phyloP scores from a whole-genome alignment of 2,888 invertebrate species.

The Drosophila ustulata region DNA sequence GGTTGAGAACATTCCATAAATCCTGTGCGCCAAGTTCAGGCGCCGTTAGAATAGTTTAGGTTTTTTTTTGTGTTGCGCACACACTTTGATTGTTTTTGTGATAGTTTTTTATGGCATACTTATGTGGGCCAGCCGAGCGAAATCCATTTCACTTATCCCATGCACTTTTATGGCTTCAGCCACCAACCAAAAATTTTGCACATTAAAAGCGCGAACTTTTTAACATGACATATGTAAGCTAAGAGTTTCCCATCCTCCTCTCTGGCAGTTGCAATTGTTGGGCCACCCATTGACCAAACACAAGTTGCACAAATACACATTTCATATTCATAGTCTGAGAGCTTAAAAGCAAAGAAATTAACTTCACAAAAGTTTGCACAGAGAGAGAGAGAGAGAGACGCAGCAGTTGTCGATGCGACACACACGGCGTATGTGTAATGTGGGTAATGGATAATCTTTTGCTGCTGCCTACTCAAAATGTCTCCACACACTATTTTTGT shows the following conservation, averaged over 20 bases:
- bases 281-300: constrained; percentile 61
- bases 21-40: constrained; percentile 64
- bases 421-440: constrained; percentile 47
- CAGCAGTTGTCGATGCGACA: constrained; percentile 60
- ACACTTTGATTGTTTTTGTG: constrained; percentile 35
- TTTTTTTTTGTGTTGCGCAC: not conserved
- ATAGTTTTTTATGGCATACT: constrained; percentile 74
- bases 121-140: constrained; percentile 66
- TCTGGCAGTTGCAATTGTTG: constrained; percentile 16
- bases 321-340: constrained; percentile 75
- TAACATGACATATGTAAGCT: constrained; percentile 76
- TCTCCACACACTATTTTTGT: constrained; percentile 74
- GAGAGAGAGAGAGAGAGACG: constrained; percentile 3
- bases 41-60: constrained; percentile 27
- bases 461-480: too few species aligned
- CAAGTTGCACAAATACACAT: constrained; percentile 77
- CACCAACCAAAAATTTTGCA: constrained; percentile 75
- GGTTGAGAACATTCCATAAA: constrained; percentile 66
- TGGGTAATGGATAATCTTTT: constrained; percentile 26
- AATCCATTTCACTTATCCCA: constrained; percentile 78
- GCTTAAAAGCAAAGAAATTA: constrained; percentile 79
- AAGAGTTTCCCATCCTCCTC: not conserved
- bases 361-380: constrained; percentile 67
- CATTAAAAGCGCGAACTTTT: constrained; percentile 77
- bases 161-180: constrained; percentile 78